phyloP scores from a whole-genome alignment of 2,113 vertebrate genomes.

The Pimephales promelas region DNA sequence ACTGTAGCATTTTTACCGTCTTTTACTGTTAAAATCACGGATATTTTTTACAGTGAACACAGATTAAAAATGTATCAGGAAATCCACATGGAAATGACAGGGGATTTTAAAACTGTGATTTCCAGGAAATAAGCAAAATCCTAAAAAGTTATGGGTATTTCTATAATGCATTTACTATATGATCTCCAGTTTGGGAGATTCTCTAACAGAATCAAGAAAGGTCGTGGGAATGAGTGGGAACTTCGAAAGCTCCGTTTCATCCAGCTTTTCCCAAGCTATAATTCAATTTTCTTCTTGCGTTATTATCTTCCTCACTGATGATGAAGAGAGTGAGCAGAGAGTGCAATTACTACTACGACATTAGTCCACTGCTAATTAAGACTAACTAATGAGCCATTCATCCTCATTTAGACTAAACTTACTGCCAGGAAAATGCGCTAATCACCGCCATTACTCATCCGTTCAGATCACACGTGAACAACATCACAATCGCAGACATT shows the following conservation, averaged over 20 bases:
- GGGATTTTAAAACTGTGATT: neutral
- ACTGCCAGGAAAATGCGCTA: constrained; percentile 23
- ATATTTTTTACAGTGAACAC: no score
- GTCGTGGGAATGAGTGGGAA: neutral
- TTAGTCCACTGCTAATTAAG: constrained; percentile 25
- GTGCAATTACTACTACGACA: neutral
- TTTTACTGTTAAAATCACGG: no score
- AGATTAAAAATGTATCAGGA: no score
- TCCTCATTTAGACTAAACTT: constrained; percentile 23
- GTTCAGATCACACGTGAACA: neutral
- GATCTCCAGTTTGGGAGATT: no score
- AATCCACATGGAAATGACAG: neutral
- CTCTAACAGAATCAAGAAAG: neutral
- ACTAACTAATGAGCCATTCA: constrained; percentile 25
- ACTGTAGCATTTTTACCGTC: no score
- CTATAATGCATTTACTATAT: neutral
- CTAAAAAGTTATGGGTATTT: neutral
- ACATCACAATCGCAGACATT: neutral
- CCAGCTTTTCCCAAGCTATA: neutral
- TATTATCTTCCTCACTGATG: neutral
- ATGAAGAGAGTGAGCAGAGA: constrained; percentile 9
- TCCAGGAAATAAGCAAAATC: neutral
- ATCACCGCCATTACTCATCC: constrained; percentile 28
- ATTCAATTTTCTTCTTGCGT: neutral
- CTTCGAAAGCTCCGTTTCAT: neutral